Percentiles rank a stretch among this genome's conserved stretches.
Conservation (phyloP, 2,797 vertebrate genomes). For the Trachurus trachurus region DNA sequence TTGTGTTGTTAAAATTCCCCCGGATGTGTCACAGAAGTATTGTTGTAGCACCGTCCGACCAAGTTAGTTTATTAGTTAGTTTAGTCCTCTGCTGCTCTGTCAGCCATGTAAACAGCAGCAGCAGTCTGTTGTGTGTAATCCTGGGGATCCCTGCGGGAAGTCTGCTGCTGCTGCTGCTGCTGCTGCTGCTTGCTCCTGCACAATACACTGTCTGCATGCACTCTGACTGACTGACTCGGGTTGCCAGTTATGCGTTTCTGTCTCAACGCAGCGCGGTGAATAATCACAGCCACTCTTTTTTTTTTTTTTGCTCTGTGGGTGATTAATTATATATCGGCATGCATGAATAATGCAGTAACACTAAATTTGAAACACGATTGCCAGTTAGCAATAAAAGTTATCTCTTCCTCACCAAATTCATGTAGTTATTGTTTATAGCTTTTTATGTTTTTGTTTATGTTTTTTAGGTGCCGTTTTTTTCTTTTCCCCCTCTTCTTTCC, state of each 20-base stretch:
- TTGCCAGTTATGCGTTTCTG: conserved; percentile 65
- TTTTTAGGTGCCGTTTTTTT: too few species aligned
- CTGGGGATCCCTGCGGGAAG: conserved; percentile 73
- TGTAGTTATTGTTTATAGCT: not conserved
- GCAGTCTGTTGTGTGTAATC: conserved; percentile 44
- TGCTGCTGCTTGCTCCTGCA: conserved; percentile 21
- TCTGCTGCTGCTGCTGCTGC: conserved; percentile 36
- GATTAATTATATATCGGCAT: not conserved
- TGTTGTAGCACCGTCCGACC: conserved; percentile 39
- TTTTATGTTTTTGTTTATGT: not conserved
- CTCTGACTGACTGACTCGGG: conserved; percentile 47
- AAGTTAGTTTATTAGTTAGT: conserved; percentile 30
- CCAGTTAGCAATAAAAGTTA: not conserved
- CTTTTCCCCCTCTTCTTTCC: too few species aligned
- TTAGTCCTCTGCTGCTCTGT: conserved; percentile 56
- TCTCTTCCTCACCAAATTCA: too few species aligned
- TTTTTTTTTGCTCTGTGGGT: not conserved
- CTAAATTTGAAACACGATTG: not conserved
- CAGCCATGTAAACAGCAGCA: conserved; percentile 73
- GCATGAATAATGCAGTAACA: not conserved
- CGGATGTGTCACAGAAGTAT: conserved; percentile 32
- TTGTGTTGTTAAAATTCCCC: conserved; percentile 36
- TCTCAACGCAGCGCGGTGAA: not conserved
- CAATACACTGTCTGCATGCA: conserved; percentile 35
- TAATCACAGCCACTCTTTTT: too few species aligned